These are phyloP conservation scores for Cercopithecus petaurista DNA, from an alignment of 2,797 vertebrate species.

Conservation along the genomic window DNA sequence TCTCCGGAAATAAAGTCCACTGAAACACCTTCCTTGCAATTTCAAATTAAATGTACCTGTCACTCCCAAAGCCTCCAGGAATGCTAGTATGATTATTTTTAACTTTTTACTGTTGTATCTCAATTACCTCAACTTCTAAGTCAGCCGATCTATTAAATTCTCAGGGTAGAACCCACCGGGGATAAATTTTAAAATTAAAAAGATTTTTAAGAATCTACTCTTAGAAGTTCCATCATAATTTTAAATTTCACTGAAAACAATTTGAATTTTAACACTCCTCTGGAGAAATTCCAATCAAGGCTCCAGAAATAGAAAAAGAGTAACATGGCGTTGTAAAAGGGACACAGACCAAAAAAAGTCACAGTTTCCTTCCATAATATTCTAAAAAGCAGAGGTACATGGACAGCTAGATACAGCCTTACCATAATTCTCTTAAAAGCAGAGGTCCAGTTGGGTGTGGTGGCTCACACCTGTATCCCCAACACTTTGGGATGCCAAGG, in stretches of 20 bases:
- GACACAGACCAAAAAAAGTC: background rate
- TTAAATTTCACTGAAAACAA: slow-evolving; percentile 76
- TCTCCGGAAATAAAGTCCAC: background rate
- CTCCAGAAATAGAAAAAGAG: slow-evolving; percentile 62
- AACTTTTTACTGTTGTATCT: slow-evolving; percentile 72
- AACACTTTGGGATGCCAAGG: background rate
- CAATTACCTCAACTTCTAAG: slow-evolving; percentile 76
- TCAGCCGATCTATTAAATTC: slow-evolving; percentile 75
- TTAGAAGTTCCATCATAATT: slow-evolving; percentile 74
- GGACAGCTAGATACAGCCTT: background rate
- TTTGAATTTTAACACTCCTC: slow-evolving; percentile 75
- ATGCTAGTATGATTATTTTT: slow-evolving; percentile 53
- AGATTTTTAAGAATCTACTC: slow-evolving; percentile 77
- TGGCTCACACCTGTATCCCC: background rate
- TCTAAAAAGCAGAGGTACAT: background rate
- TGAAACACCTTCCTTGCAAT: background rate
- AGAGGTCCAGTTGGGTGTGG: background rate
- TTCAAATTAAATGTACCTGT: slow-evolving; percentile 47
- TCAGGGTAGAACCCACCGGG: slow-evolving; percentile 63
- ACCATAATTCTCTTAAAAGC: background rate
- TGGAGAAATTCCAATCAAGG: slow-evolving; percentile 67
- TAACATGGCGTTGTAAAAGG: background rate
- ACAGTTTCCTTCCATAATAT: background rate
- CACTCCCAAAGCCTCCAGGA: slow-evolving; percentile 63
- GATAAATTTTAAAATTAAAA: slow-evolving; percentile 79